Conservation (phyloP, 2,113 vertebrate species). For the Silurus meridionalis region DNA sequence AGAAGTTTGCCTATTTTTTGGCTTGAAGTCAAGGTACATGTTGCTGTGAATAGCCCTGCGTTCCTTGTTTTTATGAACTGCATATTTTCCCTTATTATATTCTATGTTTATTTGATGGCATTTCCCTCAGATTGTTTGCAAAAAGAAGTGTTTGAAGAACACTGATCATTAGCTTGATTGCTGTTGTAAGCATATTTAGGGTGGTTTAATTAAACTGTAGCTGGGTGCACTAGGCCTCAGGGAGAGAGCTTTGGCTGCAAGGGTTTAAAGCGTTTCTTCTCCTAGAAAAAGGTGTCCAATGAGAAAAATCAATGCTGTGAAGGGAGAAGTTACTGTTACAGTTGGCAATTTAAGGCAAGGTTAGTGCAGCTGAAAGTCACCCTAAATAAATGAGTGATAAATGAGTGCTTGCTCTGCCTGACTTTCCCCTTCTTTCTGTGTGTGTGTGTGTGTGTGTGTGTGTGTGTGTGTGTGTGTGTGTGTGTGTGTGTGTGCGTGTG, state of each 20-base stretch:
- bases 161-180: slow-evolving; percentile 59
- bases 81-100: slow-evolving; percentile 38
- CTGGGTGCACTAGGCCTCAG: background rate
- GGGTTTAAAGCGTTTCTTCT: slow-evolving; percentile 29
- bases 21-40: slow-evolving; percentile 25
- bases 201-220: slow-evolving; percentile 61
- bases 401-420: slow-evolving; percentile 45
- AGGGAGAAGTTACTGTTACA: slow-evolving; percentile 45
- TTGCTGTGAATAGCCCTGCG: slow-evolving; percentile 15
- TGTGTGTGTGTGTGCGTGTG: no score
- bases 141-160: slow-evolving; percentile 56
- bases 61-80: slow-evolving; percentile 13
- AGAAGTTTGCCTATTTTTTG: slow-evolving; percentile 40
- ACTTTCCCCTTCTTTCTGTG: background rate
- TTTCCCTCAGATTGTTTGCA: slow-evolving; percentile 48
- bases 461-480: slow-evolving; percentile 17
- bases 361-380: slow-evolving; percentile 60
- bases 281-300: slow-evolving; percentile 17
- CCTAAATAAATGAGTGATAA: slow-evolving; percentile 50
- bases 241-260: slow-evolving; percentile 29
- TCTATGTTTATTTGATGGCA: slow-evolving; percentile 51
- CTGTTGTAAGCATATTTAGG: slow-evolving; percentile 57
- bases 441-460: background rate
- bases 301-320: slow-evolving; percentile 31
- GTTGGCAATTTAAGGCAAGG: slow-evolving; percentile 61